These are phyloP conservation scores for Chrysolina americana DNA, from an alignment of 2,888 invertebrate species.

Conservation along the genomic window DNA sequence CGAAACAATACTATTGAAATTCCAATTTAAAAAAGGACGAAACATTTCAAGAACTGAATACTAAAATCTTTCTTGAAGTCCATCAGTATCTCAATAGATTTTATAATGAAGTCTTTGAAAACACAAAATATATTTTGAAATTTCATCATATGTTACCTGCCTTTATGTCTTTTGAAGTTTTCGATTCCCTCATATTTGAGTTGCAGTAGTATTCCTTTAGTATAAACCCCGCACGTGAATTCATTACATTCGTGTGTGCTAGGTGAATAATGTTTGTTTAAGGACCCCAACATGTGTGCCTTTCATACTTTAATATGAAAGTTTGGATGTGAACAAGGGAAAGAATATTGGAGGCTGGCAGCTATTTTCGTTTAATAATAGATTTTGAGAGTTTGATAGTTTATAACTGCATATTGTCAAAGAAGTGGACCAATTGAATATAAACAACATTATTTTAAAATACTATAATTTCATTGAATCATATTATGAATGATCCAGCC, in stretches of 20 bases:
- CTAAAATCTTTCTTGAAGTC: no score
- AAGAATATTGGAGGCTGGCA: slow-evolving; percentile 10
- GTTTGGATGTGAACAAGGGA: slow-evolving; percentile 1
- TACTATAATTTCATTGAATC: no score
- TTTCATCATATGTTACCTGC: no score
- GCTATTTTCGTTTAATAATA: background rate
- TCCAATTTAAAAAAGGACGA: no score
- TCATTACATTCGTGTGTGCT: background rate
- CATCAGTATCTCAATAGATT: no score
- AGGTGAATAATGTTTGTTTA: background rate
- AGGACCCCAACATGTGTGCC: slow-evolving; percentile 6
- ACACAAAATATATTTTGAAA: no score
- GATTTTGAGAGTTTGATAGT: background rate
- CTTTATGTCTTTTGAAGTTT: no score
- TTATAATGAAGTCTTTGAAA: no score
- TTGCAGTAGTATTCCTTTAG: background rate
- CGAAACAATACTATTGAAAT: no score
- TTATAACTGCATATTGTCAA: background rate
- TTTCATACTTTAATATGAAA: slow-evolving; percentile 1
- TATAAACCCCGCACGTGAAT: background rate
- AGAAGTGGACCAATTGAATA: background rate
- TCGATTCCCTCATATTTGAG: background rate
- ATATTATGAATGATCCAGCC: no score
- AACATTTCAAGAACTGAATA: no score
- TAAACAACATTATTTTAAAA: no score